Evolutionary conservation across 2,797 vertebrate species (phyloP), one percentile per base, ranked within the genome.

Genomic region (Sus cebifrons): DNA sequence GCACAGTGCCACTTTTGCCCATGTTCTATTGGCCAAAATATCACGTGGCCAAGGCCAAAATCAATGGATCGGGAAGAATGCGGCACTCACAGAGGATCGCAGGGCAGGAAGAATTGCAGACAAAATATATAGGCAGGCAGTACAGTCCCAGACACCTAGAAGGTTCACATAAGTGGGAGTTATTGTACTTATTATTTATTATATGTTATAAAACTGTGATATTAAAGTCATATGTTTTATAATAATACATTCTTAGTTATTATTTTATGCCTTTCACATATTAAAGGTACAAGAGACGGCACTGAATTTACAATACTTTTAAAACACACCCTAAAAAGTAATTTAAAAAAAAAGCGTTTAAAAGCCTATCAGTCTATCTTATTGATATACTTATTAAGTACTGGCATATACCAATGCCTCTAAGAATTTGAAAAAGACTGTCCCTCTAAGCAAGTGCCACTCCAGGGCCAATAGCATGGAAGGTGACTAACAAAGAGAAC

Each of bases 221-320:
- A 52, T 67, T 75, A 75, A 8, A 29, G 49, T 32, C n/a, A 32
- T 3, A 21, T 56, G 8, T 78, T 56, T n/a, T 64, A 29, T 44
- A 79, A 64, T 52, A 49, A 73, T 14, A 52, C 49, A 68, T 25
- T 65, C 40, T 56, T 73, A 27, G n/a, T 64, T 62, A 71, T 65
- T 40, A 85, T 65, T 65, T 73, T 29, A 56, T 56, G 23, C 12
- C 1, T 71, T 91, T 79, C 29, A 81, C 27, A 36, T 29, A 56
- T 17, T 16, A 44, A 87, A 84, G 10, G 9, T 32, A 13, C 40
- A 79, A 70, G 40, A 54, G 52, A 79, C 27, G 18, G 49, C 54
- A 67, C 29, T 70, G 49, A 89, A 91, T 52, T 83, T 79, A 54
- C 17, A 64, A 90, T 64, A 40, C 78, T 87, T 93, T 86, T 89